Evolutionary conservation across 35 echinoderm and acorn worm species (phyloP), one percentile per base, ranked within the genome.

Genomic region (Acanthaster planci): DNA sequence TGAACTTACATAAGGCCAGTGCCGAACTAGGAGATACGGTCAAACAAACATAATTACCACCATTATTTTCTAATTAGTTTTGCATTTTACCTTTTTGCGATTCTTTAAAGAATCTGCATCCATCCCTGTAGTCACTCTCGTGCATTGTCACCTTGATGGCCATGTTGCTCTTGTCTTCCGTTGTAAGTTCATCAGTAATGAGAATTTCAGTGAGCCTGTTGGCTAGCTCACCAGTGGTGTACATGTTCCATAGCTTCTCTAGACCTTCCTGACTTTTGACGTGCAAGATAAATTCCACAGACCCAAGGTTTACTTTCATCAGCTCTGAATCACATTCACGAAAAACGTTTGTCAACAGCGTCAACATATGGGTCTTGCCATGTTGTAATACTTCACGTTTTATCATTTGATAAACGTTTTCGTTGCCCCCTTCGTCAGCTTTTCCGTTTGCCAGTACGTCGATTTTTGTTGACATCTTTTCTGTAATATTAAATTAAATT

Each of bases 121-220:
- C 17, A 1, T 68, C 12, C 34, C 60, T 19, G 60, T 68, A 35
- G 14, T 68, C 60, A 68, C 60, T 19, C 64, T 72, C 64, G 26
- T 27, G 26, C 18, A 72, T 72, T 34, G 64, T 72, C 64, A 72
- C 64, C 34, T 72, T 72, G 64, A 72, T 26, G 9, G 64, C 34
- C 23, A 72, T 72, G 26, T 35, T 9, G 64, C 26, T 72, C 64
- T 72, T 72, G 23, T 0, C 34, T 26, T 72, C 64, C 8, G 64
- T 31, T 30, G 26, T 72, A 26, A 72, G 1, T 36, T 72, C 64
- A 72, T 72, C 23, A 31, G 64, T 35, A 34, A 72, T 35, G 64
- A 72, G 64, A 29, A 72, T 72, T 29, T 72, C 64, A 14, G 64
- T 72, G 19, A 72, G 64, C 30, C 64, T 72, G 2, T 72, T 72